These are phyloP conservation scores for Lasioglossum zephyrum DNA, from an alignment of 2,888 invertebrate species.

Conservation along the genomic window DNA sequence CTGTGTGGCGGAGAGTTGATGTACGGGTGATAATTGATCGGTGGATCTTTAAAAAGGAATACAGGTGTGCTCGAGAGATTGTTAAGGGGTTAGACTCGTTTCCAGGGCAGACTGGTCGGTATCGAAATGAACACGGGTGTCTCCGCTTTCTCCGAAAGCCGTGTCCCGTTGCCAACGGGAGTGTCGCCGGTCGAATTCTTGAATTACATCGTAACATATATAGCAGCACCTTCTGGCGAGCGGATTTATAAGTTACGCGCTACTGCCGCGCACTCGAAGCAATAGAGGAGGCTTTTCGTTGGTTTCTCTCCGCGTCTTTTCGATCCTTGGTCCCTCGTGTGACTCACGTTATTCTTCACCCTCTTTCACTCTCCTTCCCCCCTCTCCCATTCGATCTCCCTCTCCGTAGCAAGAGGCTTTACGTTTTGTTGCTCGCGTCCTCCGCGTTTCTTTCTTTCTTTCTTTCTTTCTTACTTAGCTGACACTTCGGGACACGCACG, in stretches of 20 bases:
- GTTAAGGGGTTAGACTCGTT: not conserved
- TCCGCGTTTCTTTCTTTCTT: not conserved
- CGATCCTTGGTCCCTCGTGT: constrained; percentile 42
- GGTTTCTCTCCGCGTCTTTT: constrained; percentile 47
- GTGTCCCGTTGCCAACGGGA: constrained; percentile 36
- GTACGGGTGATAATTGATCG: not conserved
- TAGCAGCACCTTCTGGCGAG: constrained; percentile 66
- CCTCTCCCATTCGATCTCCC: constrained; percentile 13
- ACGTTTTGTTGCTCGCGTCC: constrained; percentile 1
- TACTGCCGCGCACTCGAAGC: constrained; percentile 56
- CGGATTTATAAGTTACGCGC: constrained; percentile 54
- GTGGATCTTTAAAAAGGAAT: not conserved
- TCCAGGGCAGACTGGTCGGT: not conserved
- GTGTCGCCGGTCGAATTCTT: constrained; percentile 70
- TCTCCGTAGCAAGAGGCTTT: not conserved
- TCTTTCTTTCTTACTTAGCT: constrained; percentile 32
- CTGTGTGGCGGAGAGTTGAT: not conserved
- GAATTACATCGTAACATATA: constrained; percentile 76
- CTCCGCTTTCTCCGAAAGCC: constrained; percentile 47
- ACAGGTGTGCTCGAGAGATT: not conserved
- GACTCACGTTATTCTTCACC: constrained; percentile 64
- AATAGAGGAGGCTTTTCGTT: not conserved
- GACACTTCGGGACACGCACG: constrained; percentile 62
- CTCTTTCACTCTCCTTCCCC: not conserved
- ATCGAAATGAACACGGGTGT: constrained; percentile 6